Evolutionary conservation across 2,113 vertebrate genomes (phyloP).

Genomic region (Pangasianodon hypophthalmus): DNA sequence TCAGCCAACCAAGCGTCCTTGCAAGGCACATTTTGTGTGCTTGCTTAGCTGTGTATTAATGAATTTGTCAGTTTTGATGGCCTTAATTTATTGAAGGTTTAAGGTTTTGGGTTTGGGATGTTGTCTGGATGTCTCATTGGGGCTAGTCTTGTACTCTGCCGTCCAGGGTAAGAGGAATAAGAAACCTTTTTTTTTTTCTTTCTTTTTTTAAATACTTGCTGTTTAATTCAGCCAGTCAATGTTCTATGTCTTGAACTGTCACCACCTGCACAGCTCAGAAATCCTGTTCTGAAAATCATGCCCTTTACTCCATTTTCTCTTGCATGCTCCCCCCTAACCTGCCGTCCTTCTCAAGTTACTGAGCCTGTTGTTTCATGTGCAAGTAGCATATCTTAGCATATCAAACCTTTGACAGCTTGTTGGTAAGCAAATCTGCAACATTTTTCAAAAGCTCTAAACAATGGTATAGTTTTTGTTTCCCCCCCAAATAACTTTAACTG

Average conservation of each 20-base stretch:
- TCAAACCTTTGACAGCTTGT: not conserved
- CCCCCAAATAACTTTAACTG: not conserved
- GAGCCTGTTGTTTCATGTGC: not conserved
- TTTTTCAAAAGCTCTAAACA: not conserved
- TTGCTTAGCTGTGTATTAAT: slow-evolving; percentile 22
- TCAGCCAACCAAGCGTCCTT: not conserved
- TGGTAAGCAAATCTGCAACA: not conserved
- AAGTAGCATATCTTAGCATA: not conserved
- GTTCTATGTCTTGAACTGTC: slow-evolving; percentile 5
- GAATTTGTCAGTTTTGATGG: slow-evolving; percentile 5
- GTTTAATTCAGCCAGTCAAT: not conserved
- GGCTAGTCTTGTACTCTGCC: not conserved
- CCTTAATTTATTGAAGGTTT: slow-evolving; percentile 28
- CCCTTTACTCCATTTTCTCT: not conserved
- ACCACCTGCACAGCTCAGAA: not conserved
- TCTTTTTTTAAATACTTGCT: not conserved
- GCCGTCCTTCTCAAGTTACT: not conserved
- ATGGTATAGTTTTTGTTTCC: not conserved
- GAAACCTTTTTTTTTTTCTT: not conserved
- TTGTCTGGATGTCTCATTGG: slow-evolving; percentile 12
- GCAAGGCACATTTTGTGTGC: not conserved
- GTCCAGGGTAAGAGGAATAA: not conserved
- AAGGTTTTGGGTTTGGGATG: not conserved
- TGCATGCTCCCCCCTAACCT: not conserved
- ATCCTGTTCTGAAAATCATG: not conserved